Conservation (phyloP, 1,140 invertebrate genomes). For the Drosophila ercepeae region DNA sequence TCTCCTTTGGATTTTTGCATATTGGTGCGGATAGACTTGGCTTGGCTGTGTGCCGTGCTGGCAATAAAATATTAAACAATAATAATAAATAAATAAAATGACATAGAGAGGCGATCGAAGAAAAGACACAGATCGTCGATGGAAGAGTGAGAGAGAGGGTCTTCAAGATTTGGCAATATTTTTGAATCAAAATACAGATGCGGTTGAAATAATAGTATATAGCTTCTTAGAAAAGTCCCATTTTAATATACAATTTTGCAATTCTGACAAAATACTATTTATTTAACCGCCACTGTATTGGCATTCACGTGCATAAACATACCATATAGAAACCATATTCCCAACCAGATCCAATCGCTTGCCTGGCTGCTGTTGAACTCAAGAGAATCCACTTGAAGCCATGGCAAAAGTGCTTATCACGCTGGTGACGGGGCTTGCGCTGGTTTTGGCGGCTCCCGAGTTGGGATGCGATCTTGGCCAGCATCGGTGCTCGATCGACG, state of each 20-base stretch:
- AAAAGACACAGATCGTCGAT: not conserved
- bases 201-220: slow-evolving; percentile 7
- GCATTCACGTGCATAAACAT: slow-evolving; percentile 2
- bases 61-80: slow-evolving; percentile 64
- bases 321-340: slow-evolving; percentile 11
- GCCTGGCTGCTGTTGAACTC: slow-evolving; percentile 35
- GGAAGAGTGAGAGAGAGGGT: not conserved
- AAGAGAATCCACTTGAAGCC: slow-evolving; percentile 55
- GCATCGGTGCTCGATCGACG: slow-evolving; percentile 64
- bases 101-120: slow-evolving; percentile 21
- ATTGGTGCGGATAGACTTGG: slow-evolving; percentile 46
- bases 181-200: slow-evolving; percentile 19
- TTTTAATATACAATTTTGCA: too few species aligned
- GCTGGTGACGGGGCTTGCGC: slow-evolving; percentile 37
- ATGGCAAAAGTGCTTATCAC: slow-evolving; percentile 73
- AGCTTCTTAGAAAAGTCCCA: too few species aligned
- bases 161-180: slow-evolving; percentile 33
- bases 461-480: slow-evolving; percentile 44
- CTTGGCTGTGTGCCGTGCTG: slow-evolving; percentile 36
- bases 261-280: not conserved
- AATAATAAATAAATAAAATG: slow-evolving; percentile 65
- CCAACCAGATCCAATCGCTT: slow-evolving; percentile 31
- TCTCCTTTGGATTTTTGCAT: slow-evolving; percentile 68
- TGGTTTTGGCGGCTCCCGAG: slow-evolving; percentile 16
- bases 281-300: slow-evolving; percentile 16